A percentile compares a stretch with the other conserved stretches of the same genome.
These are phyloP conservation scores for Adrianichthys oophorus DNA, from an alignment of 2,797 vertebrate species.

Conservation along the genomic window DNA sequence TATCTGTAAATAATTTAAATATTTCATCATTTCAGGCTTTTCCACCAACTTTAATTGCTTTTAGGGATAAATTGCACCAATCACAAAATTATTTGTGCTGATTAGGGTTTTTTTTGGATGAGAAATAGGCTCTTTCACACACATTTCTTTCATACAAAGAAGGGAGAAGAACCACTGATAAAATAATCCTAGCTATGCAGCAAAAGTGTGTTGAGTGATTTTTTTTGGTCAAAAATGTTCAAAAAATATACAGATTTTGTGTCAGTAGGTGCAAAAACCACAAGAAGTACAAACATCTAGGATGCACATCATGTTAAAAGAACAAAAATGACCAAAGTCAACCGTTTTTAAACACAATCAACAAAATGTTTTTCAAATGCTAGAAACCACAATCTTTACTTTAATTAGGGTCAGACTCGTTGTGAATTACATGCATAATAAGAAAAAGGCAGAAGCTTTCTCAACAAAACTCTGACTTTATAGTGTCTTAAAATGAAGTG, in stretches of 20 bases:
- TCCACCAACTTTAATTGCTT: no score
- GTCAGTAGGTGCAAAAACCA: constrained; percentile 21
- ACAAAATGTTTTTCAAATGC: constrained; percentile 13
- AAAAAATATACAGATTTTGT: not conserved
- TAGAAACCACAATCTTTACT: constrained; percentile 24
- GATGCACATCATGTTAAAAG: constrained; percentile 20
- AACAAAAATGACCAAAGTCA: constrained; percentile 17
- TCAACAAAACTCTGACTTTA: constrained; percentile 41
- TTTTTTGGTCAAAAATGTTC: no score
- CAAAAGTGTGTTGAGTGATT: no score
- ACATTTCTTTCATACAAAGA: no score
- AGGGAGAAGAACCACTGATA: no score
- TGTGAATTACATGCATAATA: constrained; percentile 27
- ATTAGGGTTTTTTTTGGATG: no score
- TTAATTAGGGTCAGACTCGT: constrained; percentile 51
- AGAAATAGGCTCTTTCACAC: no score
- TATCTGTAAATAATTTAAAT: no score
- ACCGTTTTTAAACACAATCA: constrained; percentile 1
- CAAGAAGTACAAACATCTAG: constrained; percentile 5
- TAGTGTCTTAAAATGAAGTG: constrained; percentile 43
- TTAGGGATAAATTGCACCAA: no score
- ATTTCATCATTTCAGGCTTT: no score
- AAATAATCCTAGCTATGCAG: no score
- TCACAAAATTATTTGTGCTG: no score
- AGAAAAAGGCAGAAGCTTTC: constrained; percentile 43